Conservation (phyloP, 2,113 vertebrate species). For the Anolis carolinensis region DNA sequence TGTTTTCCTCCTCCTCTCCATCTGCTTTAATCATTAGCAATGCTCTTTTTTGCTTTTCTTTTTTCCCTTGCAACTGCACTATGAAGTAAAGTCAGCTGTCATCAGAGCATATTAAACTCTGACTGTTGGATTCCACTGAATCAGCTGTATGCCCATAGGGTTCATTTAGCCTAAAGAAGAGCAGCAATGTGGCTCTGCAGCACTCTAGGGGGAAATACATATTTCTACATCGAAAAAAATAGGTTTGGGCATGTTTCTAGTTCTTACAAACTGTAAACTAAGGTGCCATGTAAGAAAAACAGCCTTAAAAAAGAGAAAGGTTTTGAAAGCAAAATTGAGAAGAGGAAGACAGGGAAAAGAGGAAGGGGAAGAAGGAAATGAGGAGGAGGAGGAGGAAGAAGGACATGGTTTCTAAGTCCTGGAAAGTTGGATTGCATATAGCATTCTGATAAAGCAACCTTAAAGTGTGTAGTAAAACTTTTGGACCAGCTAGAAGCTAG, state of each 20-base stretch:
- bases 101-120: constrained; percentile 79
- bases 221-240: constrained; percentile 49
- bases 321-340: background rate
- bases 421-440: background rate
- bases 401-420: background rate
- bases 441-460: too few species aligned
- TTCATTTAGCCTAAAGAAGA: constrained; percentile 75
- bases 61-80: constrained; percentile 69
- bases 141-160: constrained; percentile 75
- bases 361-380: too few species aligned
- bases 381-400: too few species aligned
- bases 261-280: constrained; percentile 35
- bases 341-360: too few species aligned
- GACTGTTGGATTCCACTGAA: constrained; percentile 79
- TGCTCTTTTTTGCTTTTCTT: constrained; percentile 57
- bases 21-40: constrained; percentile 84
- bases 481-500: too few species aligned
- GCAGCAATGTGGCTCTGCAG: constrained; percentile 61
- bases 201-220: constrained; percentile 43
- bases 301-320: fast-evolving
- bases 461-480: too few species aligned
- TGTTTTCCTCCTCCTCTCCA: constrained; percentile 80
- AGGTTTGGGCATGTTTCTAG: constrained; percentile 40
- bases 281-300: background rate
- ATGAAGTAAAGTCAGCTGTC: constrained; percentile 81